Conservation (phyloP, 2,113 vertebrate genomes). For the Theristicus caerulescens region DNA sequence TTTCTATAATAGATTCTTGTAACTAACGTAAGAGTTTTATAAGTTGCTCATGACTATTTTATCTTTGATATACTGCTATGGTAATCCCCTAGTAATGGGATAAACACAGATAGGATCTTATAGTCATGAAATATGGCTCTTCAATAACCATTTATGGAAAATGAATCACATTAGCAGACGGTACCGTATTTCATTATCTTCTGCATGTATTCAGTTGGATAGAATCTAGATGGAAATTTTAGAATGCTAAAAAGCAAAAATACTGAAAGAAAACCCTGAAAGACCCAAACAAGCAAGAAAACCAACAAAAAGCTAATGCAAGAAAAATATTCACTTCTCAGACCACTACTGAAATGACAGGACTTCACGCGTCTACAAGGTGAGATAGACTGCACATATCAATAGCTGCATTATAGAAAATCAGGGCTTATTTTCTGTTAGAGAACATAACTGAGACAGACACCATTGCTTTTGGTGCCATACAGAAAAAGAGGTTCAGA, state of each 20-base stretch:
- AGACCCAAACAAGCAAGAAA: background rate
- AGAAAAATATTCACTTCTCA: background rate
- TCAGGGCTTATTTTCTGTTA: background rate
- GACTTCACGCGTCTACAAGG: background rate
- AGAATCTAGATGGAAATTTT: background rate
- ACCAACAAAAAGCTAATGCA: background rate
- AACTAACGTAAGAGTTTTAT: background rate
- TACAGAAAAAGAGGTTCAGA: background rate
- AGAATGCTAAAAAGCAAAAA: background rate
- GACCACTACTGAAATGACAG: background rate
- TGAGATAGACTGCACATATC: background rate
- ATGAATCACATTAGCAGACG: background rate
- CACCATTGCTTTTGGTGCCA: background rate
- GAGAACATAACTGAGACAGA: background rate
- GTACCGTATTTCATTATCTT: background rate
- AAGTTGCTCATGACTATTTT: background rate
- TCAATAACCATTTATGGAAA: background rate
- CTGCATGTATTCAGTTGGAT: background rate
- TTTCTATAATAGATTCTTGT: background rate
- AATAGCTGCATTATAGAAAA: background rate
- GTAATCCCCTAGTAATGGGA: constrained; percentile 6
- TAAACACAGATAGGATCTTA: constrained; percentile 16
- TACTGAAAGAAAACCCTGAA: rapidly evolving
- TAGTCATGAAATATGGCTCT: constrained; percentile 6
- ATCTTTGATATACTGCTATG: background rate